A percentile compares a stretch with the other conserved stretches of the same genome.
These are phyloP conservation scores for zebrafish (Danio rerio) DNA, from an alignment of 2,113 vertebrate genomes.

Conservation along the genomic window GRCz12tu NC_133184.1:44841001-44841500, in stretches of 20 bases:
- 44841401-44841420: not conserved
- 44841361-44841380: not conserved
- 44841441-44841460: slow-evolving; percentile 75
- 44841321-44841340: not conserved
- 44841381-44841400: not conserved
- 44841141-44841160: not conserved
- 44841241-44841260: not conserved
- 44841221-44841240: not conserved
- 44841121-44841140: not conserved
- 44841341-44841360: not conserved
- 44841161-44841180: not conserved
- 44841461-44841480: slow-evolving; percentile 81
- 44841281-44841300: not conserved
- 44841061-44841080: slow-evolving; percentile 79
- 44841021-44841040: slow-evolving; percentile 69
- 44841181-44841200: no score
- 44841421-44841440: not conserved
- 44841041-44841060: slow-evolving; percentile 71
- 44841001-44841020: slow-evolving; percentile 67
- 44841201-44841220: not conserved
- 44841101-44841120: slow-evolving; percentile 65
- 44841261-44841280: not conserved
- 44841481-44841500: slow-evolving; percentile 76
- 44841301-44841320: not conserved
- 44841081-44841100: slow-evolving; percentile 74